phyloP scores from a whole-genome alignment of 2,113 vertebrate genomes.

The Cebus imitator region DNA sequence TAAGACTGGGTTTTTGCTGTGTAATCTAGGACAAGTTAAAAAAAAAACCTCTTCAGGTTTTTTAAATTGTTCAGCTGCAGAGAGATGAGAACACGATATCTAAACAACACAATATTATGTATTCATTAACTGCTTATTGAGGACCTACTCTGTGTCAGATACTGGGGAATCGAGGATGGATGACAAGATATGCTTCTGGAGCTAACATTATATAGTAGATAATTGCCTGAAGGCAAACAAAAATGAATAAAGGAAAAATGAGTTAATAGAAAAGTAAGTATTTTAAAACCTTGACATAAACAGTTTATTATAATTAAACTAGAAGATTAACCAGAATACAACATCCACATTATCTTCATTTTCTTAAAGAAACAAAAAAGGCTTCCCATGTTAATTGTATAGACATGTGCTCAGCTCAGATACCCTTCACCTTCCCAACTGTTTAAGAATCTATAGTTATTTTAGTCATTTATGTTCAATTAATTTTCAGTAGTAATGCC shows the following conservation, averaged over 20 bases:
- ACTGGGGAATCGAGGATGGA: neutral
- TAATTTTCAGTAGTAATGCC: neutral
- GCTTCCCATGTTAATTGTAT: accelerated
- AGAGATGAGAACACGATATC: neutral
- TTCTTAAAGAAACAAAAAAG: neutral
- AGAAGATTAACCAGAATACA: neutral
- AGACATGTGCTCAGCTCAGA: neutral
- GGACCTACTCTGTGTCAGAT: neutral
- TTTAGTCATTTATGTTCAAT: neutral
- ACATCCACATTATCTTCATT: neutral
- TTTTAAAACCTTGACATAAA: neutral
- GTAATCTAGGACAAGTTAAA: neutral
- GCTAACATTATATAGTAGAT: neutral
- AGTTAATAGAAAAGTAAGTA: neutral
- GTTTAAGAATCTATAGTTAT: neutral
- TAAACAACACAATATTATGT: neutral
- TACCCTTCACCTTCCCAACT: neutral
- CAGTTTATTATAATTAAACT: neutral
- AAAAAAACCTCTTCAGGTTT: neutral
- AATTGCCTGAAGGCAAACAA: neutral
- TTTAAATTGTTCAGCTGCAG: neutral
- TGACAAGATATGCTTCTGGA: neutral
- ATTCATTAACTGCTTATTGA: neutral
- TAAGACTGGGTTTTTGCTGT: neutral
- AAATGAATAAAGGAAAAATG: neutral